phyloP scores from a whole-genome alignment of 2,113 vertebrate genomes.

The Corythornis cristatus region DNA sequence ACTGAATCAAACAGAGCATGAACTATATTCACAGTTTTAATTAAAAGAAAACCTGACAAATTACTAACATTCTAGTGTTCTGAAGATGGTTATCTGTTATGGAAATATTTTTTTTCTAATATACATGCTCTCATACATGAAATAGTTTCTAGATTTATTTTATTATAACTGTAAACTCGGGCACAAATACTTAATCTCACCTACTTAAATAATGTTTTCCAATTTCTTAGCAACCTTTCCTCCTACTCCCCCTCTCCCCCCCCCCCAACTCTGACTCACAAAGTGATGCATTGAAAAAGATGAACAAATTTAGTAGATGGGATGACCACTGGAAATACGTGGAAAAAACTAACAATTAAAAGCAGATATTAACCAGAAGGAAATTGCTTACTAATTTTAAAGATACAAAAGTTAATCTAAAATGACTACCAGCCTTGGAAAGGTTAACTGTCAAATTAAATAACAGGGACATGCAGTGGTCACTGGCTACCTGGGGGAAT shows the following conservation, averaged over 20 bases:
- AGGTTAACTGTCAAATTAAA: constrained; percentile 62
- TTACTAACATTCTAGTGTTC: constrained; percentile 62
- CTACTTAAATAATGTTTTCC: constrained; percentile 46
- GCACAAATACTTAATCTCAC: constrained; percentile 61
- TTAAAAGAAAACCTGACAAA: constrained; percentile 74
- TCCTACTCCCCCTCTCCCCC: not conserved
- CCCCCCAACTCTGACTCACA: not conserved
- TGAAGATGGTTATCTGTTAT: constrained; percentile 60
- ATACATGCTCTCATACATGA: constrained; percentile 63
- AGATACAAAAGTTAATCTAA: constrained; percentile 52
- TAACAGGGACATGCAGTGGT: constrained; percentile 27
- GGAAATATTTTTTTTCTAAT: constrained; percentile 38
- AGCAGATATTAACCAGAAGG: constrained; percentile 4
- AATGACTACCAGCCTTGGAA: constrained; percentile 24
- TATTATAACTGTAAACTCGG: constrained; percentile 61
- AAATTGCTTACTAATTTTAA: constrained; percentile 54
- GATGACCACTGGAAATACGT: not conserved
- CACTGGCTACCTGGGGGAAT: constrained; percentile 59
- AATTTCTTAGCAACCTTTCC: not conserved
- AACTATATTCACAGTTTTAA: constrained; percentile 64
- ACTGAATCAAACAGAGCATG: constrained; percentile 66
- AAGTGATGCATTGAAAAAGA: not conserved
- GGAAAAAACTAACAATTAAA: constrained; percentile 28
- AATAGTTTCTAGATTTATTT: constrained; percentile 66
- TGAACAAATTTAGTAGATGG: not conserved